Evolutionary conservation across 2,888 invertebrate genomes (phyloP), one percentile per base, ranked within the genome.

Genomic region (Bursaphelenchus okinawaensis): DNA sequence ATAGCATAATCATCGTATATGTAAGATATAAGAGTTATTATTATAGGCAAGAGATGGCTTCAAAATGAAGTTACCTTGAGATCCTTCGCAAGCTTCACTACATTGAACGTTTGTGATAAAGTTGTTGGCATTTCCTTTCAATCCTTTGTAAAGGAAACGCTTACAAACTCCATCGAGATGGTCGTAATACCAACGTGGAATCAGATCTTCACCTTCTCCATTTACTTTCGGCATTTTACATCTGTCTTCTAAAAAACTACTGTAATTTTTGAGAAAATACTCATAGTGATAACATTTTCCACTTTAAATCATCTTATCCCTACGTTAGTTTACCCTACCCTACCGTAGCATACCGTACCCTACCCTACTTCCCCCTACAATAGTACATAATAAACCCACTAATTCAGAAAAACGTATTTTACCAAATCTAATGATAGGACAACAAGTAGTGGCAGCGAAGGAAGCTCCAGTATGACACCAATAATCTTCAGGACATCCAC

Each of bases 181-280:
- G 56, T 80, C 80, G 65, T 70, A 80, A 65, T 76, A 80, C 79
- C 79, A 80, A 62, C 80, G 73, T n/a, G 80, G 77, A 20, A 80
- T 75, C 7, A 80, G 65, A 51, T 75, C 75, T 54, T 73, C 75
- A 7, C 80, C 80, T 55, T 74, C 77, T 52, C 79, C 79, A 31
- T 72, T 73, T 23, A 71, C 66, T 23, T 76, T 68, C 23, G 74
- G 63, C 64, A 74, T 68, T 19, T 67, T 57, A 63, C 79, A 79
- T 16, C 69, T 67, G 52, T 79, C 74, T 52, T 70, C 75, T 57
- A 65, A 63, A 62, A 22, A n/a, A n/a, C n/a, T n/a, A n/a, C n/a
- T n/a, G n/a, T n/a, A n/a, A n/a, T n/a, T n/a, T 20, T 16, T 28
- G 29, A 65, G 16, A 65, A 63, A 63, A 19, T 9, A 62, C 9